Evolutionary conservation across 1,140 invertebrate genomes (phyloP).

Genomic region (Drosophila obscura): DNA sequence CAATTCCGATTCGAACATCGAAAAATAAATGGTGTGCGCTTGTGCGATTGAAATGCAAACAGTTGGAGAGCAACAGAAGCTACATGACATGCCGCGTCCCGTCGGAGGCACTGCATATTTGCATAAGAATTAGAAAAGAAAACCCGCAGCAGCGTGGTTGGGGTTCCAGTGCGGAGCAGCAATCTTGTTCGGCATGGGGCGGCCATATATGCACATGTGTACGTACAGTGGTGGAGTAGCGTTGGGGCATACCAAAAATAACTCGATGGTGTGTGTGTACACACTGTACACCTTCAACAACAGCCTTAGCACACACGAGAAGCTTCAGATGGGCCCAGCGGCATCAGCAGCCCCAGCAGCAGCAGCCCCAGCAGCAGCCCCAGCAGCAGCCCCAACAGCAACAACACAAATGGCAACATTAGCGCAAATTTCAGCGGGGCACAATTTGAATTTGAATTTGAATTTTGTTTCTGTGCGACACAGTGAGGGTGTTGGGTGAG

Average conservation of each 20-base stretch:
- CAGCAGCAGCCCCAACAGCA: slow-evolving; percentile 58
- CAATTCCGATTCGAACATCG: slow-evolving; percentile 8
- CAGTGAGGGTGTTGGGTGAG: neutral
- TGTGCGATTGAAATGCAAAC: slow-evolving; percentile 68
- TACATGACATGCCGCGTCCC: slow-evolving; percentile 24
- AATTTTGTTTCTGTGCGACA: slow-evolving; percentile 64
- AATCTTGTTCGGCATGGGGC: slow-evolving; percentile 71
- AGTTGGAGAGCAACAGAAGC: slow-evolving; percentile 66
- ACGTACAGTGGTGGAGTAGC: slow-evolving; percentile 14
- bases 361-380: slow-evolving; percentile 30
- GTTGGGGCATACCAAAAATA: slow-evolving; percentile 65
- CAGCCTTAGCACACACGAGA: slow-evolving; percentile 12
- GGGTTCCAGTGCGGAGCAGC: slow-evolving; percentile 45
- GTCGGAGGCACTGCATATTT: slow-evolving; percentile 57
- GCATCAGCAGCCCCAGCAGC: slow-evolving; percentile 41
- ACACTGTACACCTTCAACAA: slow-evolving; percentile 46
- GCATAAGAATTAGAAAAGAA: slow-evolving; percentile 79
- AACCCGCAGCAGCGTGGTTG: slow-evolving; percentile 51
- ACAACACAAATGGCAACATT: slow-evolving; percentile 73
- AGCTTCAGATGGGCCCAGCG: slow-evolving; percentile 55
- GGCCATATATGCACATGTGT: slow-evolving; percentile 47
- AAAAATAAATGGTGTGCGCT: slow-evolving; percentile 35
- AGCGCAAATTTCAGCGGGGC: slow-evolving; percentile 77
- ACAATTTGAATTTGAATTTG: slow-evolving; percentile 77
- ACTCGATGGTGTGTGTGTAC: slow-evolving; percentile 46